Evolutionary conservation across 2,888 invertebrate species (phyloP).

Genomic region (Cataglyphis cursor): DNA sequence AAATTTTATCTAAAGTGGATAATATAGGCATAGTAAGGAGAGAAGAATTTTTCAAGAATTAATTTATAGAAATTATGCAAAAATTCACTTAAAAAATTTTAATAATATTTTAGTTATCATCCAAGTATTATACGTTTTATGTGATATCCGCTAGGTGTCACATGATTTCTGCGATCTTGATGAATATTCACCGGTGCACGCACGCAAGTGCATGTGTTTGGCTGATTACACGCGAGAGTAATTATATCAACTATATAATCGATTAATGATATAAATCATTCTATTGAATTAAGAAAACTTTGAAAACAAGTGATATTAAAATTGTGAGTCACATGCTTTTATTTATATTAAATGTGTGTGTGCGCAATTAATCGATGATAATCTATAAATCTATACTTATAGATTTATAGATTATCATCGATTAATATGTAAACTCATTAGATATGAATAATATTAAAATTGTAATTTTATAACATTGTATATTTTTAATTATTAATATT

Average conservation of each 20-base stretch:
- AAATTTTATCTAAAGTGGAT: not conserved
- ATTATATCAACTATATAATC: not conserved
- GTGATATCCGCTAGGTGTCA: conserved; percentile 63
- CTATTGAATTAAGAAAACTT: not conserved
- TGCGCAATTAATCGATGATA: not conserved
- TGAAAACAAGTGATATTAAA: not conserved
- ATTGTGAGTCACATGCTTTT: not conserved
- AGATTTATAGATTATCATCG: not conserved
- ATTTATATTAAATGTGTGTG: not conserved
- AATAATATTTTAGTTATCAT: conserved; percentile 59
- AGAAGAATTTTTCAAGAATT: not conserved
- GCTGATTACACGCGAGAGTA: not conserved
- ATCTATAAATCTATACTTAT: not conserved
- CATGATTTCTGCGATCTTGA: conserved; percentile 36
- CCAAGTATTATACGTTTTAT: conserved; percentile 49
- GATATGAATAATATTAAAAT: not conserved
- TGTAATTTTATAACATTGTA: not conserved
- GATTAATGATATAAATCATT: not conserved
- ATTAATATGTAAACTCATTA: not conserved
- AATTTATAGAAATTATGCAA: not conserved
- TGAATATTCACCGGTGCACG: not conserved
- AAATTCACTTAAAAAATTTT: not conserved
- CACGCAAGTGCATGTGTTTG: not conserved
- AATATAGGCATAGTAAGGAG: too few species aligned
- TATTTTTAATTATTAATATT: too few species aligned